phyloP scores from a whole-genome alignment of 2,888 invertebrate species.

The Anoncus sp. region DNA sequence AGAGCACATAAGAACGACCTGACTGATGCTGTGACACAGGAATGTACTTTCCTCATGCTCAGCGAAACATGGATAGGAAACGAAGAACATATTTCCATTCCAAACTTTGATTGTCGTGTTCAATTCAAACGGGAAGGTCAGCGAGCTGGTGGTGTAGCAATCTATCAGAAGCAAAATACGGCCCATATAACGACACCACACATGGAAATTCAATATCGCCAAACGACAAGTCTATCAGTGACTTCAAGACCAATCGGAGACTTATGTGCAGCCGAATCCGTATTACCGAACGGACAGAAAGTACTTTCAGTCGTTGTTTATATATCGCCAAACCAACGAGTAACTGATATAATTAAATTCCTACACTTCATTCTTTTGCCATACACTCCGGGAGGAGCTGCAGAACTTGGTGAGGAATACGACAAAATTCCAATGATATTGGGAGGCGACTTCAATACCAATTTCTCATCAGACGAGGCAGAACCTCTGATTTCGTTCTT shows the following conservation, averaged over 20 bases:
- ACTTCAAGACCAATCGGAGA: background rate
- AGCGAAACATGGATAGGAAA: background rate
- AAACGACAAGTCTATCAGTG: background rate
- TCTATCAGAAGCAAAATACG: background rate
- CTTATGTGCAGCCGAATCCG: background rate
- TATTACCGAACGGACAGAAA: background rate
- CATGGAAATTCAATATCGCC: background rate
- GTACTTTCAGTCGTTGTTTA: background rate
- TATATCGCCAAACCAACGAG: background rate
- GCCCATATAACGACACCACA: background rate
- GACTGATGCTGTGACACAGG: background rate
- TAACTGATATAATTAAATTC: background rate
- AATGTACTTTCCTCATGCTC: background rate
- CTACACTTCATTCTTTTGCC: background rate
- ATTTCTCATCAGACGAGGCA: constrained; percentile 36
- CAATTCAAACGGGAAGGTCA: background rate
- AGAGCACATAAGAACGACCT: background rate
- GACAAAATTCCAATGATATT: constrained; percentile 43
- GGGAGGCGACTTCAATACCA: constrained; percentile 39
- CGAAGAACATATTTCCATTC: background rate
- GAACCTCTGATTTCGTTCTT: constrained; percentile 38
- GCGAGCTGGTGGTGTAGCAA: background rate
- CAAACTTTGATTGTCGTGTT: background rate
- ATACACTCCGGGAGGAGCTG: background rate
- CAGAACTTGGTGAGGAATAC: background rate